Evolutionary conservation across 2,113 vertebrate species (phyloP).

Genomic region (Lepisosteus osseus): DNA sequence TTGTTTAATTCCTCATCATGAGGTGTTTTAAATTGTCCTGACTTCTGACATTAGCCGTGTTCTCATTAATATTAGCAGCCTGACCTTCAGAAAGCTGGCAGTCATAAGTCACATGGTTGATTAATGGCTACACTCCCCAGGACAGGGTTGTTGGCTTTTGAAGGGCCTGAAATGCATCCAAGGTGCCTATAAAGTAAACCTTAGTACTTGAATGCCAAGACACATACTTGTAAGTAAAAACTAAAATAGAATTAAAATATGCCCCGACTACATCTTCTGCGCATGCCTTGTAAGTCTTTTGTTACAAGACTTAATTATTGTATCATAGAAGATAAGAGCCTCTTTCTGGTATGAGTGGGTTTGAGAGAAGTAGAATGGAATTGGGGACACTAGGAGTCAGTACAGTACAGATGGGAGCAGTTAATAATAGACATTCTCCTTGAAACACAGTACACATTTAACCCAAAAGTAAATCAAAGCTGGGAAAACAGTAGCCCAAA

Average conservation of each 20-base stretch:
- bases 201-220: conserved; percentile 44
- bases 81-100: conserved; percentile 38
- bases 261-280: neutral
- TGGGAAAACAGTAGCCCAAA: too few relatives aligned
- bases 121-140: conserved; percentile 43
- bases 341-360: too few relatives aligned
- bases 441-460: too few relatives aligned
- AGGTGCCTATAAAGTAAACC: conserved; percentile 50
- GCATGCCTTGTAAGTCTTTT: neutral
- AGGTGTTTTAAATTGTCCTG: conserved; percentile 41
- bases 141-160: conserved; percentile 53
- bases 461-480: too few relatives aligned
- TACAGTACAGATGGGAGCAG: too few relatives aligned
- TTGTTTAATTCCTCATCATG: conserved; percentile 37
- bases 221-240: neutral
- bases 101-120: conserved; percentile 44
- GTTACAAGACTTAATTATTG: neutral
- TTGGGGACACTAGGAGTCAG: too few relatives aligned
- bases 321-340: too few relatives aligned
- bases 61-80: conserved; percentile 46
- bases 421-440: too few relatives aligned
- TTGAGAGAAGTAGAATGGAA: too few relatives aligned
- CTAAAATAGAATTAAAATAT: neutral
- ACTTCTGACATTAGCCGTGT: conserved; percentile 43
- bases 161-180: conserved; percentile 50